Base-by-base conservation (phyloP, 2,888 invertebrate species). In the Drosophila conformis region DNA sequence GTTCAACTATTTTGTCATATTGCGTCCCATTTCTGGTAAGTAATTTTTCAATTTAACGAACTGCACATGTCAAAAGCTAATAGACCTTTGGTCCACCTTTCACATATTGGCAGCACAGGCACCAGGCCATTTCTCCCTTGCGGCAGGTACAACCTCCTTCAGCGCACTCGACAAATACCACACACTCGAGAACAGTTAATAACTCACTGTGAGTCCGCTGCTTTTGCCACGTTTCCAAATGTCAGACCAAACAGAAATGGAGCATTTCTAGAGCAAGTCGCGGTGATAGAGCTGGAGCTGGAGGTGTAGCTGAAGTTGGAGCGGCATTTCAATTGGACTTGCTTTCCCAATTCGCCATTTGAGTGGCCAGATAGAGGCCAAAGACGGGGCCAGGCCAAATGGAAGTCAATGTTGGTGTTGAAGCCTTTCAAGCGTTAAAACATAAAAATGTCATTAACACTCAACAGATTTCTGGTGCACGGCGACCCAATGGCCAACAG, bases 361-460 rank as follows among this genome's bases (percentile, higher is more conserved):
- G 53, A 35, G n/a, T 36, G 66, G 36, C 40, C 49, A 52, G 46
- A 68, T 53, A 65, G 67, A 58, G 73, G 73, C 69, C 73, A 68
- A 29, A 49, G 38, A 60, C 58, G 58, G 46, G 53, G 58, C 62
- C 75, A 60, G 56, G 63, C 78, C 76, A 56, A 56, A n/a, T 71
- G 70, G 67, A 64, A 63, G 78, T 54, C 68, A 59, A 70, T 73
- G 78, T 61, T 76, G 77, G 71, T 68, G 79, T 56, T 80, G 77
- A 72, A 75, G 69, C 80, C 73, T 85, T 87, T 87, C 85, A 89
- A 87, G 85, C 87, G 85, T 89, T 80, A 87, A 86, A 89, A 86
- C 85, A 86, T 86, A 86, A 86, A 86, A 86, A 86, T 86, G 85
- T 86, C 85, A 86, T 86, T 86, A 86, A 89, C 85, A 86, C 85